Conservation (phyloP, 2,113 vertebrate species). For the Caretta caretta region DNA sequence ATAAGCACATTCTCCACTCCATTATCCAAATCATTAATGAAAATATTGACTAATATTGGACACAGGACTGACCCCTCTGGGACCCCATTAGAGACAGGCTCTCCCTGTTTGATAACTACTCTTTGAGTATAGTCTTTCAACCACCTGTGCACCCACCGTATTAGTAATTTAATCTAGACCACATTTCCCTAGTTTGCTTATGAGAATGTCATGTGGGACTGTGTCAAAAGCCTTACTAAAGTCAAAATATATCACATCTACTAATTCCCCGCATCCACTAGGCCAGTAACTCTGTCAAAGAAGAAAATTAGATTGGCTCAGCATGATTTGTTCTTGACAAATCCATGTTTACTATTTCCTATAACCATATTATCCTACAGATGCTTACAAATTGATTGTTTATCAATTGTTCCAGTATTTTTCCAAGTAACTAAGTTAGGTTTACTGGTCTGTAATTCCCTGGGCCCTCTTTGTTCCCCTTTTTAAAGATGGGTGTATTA, state of each 20-base stretch:
- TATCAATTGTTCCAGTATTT: not conserved
- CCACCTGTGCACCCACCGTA: not conserved
- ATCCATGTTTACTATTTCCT: not conserved
- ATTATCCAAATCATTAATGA: no score
- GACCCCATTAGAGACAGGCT: no score
- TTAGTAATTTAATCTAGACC: not conserved
- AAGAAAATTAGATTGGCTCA: not conserved
- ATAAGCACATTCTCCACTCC: no score
- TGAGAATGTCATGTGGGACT: not conserved
- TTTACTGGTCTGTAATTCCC: not conserved
- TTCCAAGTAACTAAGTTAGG: not conserved
- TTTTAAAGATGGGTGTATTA: not conserved
- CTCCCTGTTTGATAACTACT: not conserved
- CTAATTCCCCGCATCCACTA: not conserved
- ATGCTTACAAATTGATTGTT: not conserved
- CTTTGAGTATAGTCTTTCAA: not conserved
- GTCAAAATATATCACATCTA: not conserved
- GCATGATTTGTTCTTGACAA: not conserved
- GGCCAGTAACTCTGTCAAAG: not conserved
- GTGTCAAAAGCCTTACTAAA: not conserved
- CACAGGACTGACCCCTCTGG: no score
- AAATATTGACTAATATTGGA: no score
- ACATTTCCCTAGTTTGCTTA: not conserved
- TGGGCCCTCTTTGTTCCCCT: not conserved
- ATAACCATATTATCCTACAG: not conserved